Conservation (phyloP, 2,888 invertebrate genomes). For the Dynastes maya region DNA sequence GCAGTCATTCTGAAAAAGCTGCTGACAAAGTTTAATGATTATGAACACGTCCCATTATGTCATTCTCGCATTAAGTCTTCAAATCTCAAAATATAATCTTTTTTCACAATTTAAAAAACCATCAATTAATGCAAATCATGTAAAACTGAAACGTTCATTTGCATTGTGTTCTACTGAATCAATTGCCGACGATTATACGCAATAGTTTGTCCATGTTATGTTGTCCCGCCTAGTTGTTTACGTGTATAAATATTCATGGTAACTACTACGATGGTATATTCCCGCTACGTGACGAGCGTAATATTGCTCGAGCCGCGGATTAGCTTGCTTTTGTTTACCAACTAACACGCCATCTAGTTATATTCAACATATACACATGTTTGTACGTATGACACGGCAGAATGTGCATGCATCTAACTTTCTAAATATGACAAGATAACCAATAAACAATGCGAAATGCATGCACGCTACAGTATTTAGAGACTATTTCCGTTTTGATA, state of each 20-base stretch:
- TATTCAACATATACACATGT: neutral
- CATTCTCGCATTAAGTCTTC: too few species aligned
- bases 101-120: too few species aligned
- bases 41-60: too few species aligned
- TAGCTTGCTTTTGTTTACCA: conserved; percentile 9
- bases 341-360: conserved; percentile 3
- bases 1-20: too few species aligned
- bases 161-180: neutral
- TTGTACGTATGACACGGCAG: neutral
- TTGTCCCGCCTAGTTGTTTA: conserved; percentile 2
- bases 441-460: neutral
- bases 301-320: conserved; percentile 1
- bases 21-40: too few species aligned
- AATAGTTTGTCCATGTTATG: conserved; percentile 1
- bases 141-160: neutral
- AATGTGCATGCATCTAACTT: conserved; percentile 8
- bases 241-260: conserved; percentile 17
- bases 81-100: too few species aligned
- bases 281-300: conserved; percentile 8
- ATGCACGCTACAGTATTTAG: neutral
- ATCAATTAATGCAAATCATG: too few species aligned
- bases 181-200: conserved; percentile 8
- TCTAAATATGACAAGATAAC: conserved; percentile 19
- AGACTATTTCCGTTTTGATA: neutral
- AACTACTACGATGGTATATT: conserved; percentile 6